Percentiles rank a stretch among this genome's conserved stretches.
phyloP scores from a whole-genome alignment of 2,888 invertebrate genomes.

The Pasiphila rectangulata region DNA sequence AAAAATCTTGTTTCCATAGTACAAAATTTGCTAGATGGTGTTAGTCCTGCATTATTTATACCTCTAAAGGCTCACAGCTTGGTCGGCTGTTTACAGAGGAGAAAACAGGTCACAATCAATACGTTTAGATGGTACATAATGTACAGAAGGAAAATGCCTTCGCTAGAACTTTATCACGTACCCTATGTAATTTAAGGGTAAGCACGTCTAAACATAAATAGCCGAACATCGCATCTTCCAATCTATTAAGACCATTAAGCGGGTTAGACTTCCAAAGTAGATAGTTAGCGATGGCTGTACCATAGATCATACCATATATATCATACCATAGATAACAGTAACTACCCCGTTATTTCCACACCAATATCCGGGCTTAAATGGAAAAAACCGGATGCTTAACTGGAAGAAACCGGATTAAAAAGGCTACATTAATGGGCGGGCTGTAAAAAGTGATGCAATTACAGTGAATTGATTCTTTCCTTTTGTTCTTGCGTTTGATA shows the following conservation, averaged over 20 bases:
- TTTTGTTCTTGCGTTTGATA: slow-evolving; percentile 49
- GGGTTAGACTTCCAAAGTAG: slow-evolving; percentile 63
- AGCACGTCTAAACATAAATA: slow-evolving; percentile 42
- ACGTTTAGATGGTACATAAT: too few relatives aligned
- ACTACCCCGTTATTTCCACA: slow-evolving; percentile 67
- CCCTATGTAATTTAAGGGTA: background rate
- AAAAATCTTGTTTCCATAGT: too few relatives aligned
- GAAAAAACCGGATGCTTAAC: slow-evolving; percentile 66
- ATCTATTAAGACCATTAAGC: slow-evolving; percentile 68
- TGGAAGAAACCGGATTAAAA: slow-evolving; percentile 71
- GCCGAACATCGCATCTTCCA: slow-evolving; percentile 50
- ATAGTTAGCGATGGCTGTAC: slow-evolving; percentile 64
- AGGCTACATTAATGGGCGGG: slow-evolving; percentile 66
- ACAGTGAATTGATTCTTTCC: slow-evolving; percentile 59
- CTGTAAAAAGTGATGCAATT: slow-evolving; percentile 73
- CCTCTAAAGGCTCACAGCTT: too few relatives aligned
- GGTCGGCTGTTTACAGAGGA: too few relatives aligned
- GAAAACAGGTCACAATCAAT: too few relatives aligned
- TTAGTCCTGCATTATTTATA: too few relatives aligned
- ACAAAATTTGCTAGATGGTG: too few relatives aligned
- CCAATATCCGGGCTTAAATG: slow-evolving; percentile 67
- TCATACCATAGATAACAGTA: slow-evolving; percentile 68
- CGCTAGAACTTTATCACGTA: background rate
- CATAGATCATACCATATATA: slow-evolving; percentile 72
- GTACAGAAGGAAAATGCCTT: background rate